phyloP scores from a whole-genome alignment of 1,140 invertebrate species.

The Lepidostoma basale region DNA sequence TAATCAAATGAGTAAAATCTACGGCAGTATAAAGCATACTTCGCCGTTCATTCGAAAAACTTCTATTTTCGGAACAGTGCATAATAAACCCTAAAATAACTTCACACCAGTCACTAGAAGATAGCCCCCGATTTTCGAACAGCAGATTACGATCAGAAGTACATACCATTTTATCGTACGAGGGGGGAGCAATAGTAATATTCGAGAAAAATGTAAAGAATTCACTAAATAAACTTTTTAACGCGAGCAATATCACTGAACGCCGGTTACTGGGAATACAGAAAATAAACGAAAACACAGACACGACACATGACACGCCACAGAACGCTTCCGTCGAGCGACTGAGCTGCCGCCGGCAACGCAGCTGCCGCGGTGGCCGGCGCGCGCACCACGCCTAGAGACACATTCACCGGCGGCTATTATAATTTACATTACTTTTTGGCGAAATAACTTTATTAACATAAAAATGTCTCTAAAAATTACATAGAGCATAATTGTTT shows the following conservation, averaged over 20 bases:
- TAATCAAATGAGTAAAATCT: background rate
- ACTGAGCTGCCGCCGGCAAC: slow-evolving; percentile 29
- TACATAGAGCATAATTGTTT: too few species aligned
- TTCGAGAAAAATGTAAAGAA: background rate
- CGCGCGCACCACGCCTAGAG: slow-evolving; percentile 28
- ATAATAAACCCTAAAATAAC: slow-evolving; percentile 37
- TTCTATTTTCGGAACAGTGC: slow-evolving; percentile 30
- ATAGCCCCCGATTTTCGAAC: background rate
- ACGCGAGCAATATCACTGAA: slow-evolving; percentile 5
- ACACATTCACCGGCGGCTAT: background rate
- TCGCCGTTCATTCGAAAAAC: background rate
- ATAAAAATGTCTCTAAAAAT: too few species aligned
- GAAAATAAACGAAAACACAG: background rate
- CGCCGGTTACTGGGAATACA: background rate
- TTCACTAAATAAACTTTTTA: background rate
- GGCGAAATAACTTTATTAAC: background rate
- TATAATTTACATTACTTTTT: background rate
- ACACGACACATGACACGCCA: slow-evolving; percentile 4
- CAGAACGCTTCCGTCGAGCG: slow-evolving; percentile 8
- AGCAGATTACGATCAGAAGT: background rate
- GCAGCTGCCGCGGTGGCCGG: slow-evolving; percentile 25
- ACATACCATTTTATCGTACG: slow-evolving; percentile 17
- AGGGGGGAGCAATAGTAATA: background rate
- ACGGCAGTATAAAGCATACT: slow-evolving; percentile 7
- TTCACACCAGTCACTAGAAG: slow-evolving; percentile 21